These are phyloP conservation scores for Caenorhabditis becei DNA, from an alignment of 2,888 invertebrate species.

Conservation along the genomic window DNA sequence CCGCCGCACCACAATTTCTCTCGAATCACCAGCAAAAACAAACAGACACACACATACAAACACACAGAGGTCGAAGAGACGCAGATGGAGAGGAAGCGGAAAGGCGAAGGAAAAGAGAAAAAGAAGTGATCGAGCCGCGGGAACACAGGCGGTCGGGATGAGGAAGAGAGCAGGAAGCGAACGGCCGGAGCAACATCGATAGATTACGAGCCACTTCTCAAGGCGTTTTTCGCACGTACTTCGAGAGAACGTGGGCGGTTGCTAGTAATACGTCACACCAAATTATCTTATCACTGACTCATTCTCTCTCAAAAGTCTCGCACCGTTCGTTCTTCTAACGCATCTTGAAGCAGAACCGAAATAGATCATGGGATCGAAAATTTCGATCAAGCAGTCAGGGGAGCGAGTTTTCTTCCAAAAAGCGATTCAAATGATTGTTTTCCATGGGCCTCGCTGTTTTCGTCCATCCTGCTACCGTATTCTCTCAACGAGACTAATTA, in stretches of 20 bases:
- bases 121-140: conserved; percentile 28
- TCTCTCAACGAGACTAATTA: conserved; percentile 37
- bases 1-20: conserved; percentile 37
- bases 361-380: no score
- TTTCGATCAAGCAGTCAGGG: no score
- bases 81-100: conserved; percentile 18
- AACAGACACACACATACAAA: conserved; percentile 50
- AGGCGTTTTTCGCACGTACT: conserved; percentile 1
- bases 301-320: not conserved
- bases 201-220: conserved; percentile 4
- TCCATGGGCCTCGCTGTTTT: conserved; percentile 13
- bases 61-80: conserved; percentile 23
- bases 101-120: conserved; percentile 3
- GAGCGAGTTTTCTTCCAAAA: not conserved
- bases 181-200: conserved; percentile 27
- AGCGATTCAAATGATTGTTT: not conserved
- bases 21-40: conserved; percentile 62
- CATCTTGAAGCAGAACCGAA: no score
- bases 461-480: conserved; percentile 32
- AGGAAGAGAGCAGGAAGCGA: not conserved
- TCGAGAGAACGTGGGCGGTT: conserved; percentile 5
- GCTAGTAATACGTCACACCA: not conserved
- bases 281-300: conserved; percentile 4
- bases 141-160: not conserved
- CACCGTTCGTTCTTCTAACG: not conserved